Evolutionary conservation across 2,888 invertebrate genomes (phyloP).

Genomic region (Cephus pygmeus): DNA sequence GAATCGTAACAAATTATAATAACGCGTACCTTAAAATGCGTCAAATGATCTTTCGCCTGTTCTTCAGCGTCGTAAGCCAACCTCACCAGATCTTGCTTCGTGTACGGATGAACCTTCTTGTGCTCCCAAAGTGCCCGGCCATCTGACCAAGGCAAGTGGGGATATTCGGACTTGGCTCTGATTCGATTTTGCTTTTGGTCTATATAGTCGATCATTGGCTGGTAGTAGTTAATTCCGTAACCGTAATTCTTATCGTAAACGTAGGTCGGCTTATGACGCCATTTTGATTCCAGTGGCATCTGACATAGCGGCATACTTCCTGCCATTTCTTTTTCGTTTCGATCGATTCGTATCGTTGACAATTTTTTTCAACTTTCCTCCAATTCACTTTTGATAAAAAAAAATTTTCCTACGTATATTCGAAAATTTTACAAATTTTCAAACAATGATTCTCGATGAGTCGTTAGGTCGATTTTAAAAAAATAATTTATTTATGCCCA

Average conservation of each 20-base stretch:
- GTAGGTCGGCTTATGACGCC: conserved; percentile 69
- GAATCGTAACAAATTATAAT: not conserved
- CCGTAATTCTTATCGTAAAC: conserved; percentile 87
- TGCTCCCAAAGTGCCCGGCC: conserved; percentile 69
- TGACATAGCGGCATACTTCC: conserved; percentile 49
- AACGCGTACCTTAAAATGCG: conserved; percentile 68
- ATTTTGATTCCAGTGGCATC: conserved; percentile 58
- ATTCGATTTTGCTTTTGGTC: conserved; percentile 72
- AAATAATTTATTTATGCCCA: not conserved
- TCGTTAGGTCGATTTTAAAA: not conserved
- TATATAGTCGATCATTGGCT: conserved; percentile 89
- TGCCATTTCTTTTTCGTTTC: conserved; percentile 40
- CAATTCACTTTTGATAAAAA: not conserved
- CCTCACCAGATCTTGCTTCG: conserved; percentile 74
- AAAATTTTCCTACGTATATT: not conserved
- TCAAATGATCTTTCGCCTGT: conserved; percentile 76
- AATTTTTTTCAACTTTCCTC: conserved; percentile 18
- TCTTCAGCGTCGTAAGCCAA: conserved; percentile 76
- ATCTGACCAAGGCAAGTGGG: conserved; percentile 75
- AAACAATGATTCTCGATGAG: not conserved
- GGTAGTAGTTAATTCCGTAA: conserved; percentile 85
- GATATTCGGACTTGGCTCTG: conserved; percentile 65
- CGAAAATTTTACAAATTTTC: not conserved
- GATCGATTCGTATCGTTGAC: conserved; percentile 32
- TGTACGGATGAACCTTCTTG: conserved; percentile 74